These are phyloP conservation scores for Opisthograptis luteolata DNA, from an alignment of 2,888 invertebrate genomes.

Conservation along the genomic window DNA sequence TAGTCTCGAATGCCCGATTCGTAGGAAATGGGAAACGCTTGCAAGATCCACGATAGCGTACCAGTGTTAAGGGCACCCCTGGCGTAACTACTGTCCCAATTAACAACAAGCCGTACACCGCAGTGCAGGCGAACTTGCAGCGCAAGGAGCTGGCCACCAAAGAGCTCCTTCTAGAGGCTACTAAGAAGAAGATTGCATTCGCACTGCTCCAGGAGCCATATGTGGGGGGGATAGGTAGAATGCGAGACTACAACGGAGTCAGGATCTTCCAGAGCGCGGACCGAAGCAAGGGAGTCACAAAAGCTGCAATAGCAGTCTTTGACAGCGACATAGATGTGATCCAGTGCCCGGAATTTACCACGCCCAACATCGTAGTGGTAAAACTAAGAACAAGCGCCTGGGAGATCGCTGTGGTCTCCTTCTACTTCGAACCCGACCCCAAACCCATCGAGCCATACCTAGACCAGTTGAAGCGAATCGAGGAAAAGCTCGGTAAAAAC, in stretches of 20 bases:
- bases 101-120: not conserved
- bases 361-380: not conserved
- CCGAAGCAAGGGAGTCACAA: not conserved
- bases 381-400: not conserved
- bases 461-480: constrained; percentile 7
- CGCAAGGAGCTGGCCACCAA: not conserved
- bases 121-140: constrained; percentile 5
- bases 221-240: not conserved
- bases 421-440: not conserved
- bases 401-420: not conserved
- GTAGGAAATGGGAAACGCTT: not conserved
- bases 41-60: not conserved
- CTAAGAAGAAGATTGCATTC: not conserved
- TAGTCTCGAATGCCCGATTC: not conserved
- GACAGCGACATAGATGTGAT: constrained; percentile 19
- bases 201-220: constrained; percentile 12
- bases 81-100: not conserved
- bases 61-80: not conserved
- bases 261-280: not conserved
- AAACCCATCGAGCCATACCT: constrained; percentile 19
- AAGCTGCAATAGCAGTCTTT: constrained; percentile 16
- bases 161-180: not conserved
- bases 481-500: not conserved
- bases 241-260: not conserved
- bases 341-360: constrained; percentile 11